phyloP scores from a whole-genome alignment of 2,888 invertebrate species.

The Aricia artaxerxes region DNA sequence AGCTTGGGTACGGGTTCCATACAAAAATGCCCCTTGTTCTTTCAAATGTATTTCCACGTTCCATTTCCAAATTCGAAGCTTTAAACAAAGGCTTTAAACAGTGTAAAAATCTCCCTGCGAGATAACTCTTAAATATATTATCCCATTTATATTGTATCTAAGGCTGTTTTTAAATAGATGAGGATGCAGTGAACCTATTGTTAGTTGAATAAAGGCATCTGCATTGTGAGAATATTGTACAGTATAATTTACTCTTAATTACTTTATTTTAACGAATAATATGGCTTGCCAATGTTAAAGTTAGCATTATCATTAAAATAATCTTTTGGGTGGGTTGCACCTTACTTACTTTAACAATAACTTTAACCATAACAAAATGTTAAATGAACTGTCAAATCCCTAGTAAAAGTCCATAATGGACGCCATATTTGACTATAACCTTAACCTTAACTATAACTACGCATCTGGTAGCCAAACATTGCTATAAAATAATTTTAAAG shows the following conservation, averaged over 20 bases:
- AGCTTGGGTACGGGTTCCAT: no score
- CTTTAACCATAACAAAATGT: no score
- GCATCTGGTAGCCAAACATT: no score
- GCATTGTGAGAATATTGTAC: slow-evolving; percentile 42
- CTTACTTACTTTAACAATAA: no score
- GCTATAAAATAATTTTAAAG: no score
- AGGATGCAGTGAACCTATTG: slow-evolving; percentile 45
- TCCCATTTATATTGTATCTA: slow-evolving; percentile 58
- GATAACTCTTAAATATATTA: slow-evolving; percentile 63
- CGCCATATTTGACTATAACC: no score
- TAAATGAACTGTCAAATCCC: no score
- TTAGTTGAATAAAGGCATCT: slow-evolving; percentile 1
- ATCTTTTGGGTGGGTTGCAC: no score
- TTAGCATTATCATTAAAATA: neutral
- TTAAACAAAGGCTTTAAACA: slow-evolving; percentile 2
- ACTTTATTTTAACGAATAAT: neutral
- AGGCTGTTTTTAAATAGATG: slow-evolving; percentile 58
- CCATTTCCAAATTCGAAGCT: neutral
- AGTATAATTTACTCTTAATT: neutral
- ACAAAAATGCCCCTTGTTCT: neutral
- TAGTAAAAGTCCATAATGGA: no score
- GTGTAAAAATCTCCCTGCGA: slow-evolving; percentile 43
- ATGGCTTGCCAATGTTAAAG: neutral
- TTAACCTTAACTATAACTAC: no score
- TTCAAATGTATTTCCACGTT: neutral